Base-by-base conservation (phyloP, 2,113 vertebrate genomes). In the Heteronetta atricapilla region DNA sequence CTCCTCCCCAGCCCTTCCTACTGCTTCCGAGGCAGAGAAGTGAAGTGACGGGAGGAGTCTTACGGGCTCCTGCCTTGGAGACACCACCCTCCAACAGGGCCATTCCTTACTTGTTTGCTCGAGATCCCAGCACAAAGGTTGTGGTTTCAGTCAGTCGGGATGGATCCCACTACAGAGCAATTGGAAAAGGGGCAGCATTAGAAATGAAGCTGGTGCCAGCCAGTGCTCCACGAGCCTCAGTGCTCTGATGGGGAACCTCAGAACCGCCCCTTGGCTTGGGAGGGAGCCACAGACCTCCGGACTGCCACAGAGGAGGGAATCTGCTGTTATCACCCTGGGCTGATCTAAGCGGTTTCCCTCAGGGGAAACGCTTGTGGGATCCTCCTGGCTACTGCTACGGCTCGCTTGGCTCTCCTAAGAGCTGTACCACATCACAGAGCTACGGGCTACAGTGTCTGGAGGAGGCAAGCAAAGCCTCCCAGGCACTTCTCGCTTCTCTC, bases 101-200 rank as follows among this genome's bases (percentile, higher is more conserved):
- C 90, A 1, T 70, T 56, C 98, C 99, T 98, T 97, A 99, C 99
- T 99, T 99, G 98, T 99, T 99, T 82, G 99, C 99, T 97, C 99
- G 98, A 91, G 99, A 99, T 80, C 99, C 99, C 42, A 99, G 98
- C 90, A 99, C 99, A 94, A 99, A 99, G 17, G 98, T 99, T 88
- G 98, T 99, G 82, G 97, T 95, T 33, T 99, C 99, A 40, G 93
- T 98, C 91, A 99, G 98, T 96, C 99, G 98, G 91, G 98, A 97
- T 11, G 99, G 99, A 91, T 99, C 98, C 99, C 99, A 99, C 99
- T 99, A 96, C 64, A 96, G 94, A 86, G 84, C 12, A 94, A 91
- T 88, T 77, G 92, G 88, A 81, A 78, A 86, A 96, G 89, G 72
- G 76, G 88, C 82, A 93, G 59, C 86, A 96, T 97, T 96, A 97